phyloP scores from a whole-genome alignment of 2,888 invertebrate genomes.

The Crepidodera aurea region DNA sequence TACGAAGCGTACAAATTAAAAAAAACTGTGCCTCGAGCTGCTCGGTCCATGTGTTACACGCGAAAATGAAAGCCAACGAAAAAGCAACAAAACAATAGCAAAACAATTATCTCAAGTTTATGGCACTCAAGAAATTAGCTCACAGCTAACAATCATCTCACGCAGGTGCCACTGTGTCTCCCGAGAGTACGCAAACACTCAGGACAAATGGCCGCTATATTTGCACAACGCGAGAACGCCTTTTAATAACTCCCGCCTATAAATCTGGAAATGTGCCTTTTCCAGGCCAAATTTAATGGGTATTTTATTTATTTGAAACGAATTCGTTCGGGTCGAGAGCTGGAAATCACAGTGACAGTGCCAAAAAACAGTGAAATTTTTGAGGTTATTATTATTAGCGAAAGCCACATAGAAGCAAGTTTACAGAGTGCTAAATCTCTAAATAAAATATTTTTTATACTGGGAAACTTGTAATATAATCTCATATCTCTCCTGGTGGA shows the following conservation, averaged over 20 bases:
- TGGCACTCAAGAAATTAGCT: constrained; percentile 29
- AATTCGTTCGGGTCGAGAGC: constrained; percentile 1
- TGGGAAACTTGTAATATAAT: too few relatives aligned
- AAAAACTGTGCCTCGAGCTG: background rate
- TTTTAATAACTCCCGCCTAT: constrained; percentile 29
- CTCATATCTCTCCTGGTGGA: too few relatives aligned
- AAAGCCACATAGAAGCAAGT: too few relatives aligned
- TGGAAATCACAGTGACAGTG: background rate
- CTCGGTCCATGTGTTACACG: background rate
- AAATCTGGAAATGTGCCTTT: constrained; percentile 22
- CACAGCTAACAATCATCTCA: constrained; percentile 22
- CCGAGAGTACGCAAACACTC: constrained; percentile 9
- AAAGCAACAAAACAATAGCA: constrained; percentile 15
- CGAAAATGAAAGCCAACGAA: background rate
- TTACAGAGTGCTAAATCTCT: too few relatives aligned
- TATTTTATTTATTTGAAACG: constrained; percentile 25
- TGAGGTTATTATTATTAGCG: too few relatives aligned
- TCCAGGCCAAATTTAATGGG: constrained; percentile 16
- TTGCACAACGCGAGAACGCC: constrained; percentile 20
- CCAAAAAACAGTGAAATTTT: too few relatives aligned
- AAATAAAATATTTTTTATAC: too few relatives aligned
- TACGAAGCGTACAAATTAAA: background rate
- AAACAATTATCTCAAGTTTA: constrained; percentile 28
- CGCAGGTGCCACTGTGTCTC: constrained; percentile 28
- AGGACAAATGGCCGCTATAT: constrained; percentile 18